Base-by-base conservation (phyloP, 2,113 vertebrate genomes). In the Dolichotis patagonum region DNA sequence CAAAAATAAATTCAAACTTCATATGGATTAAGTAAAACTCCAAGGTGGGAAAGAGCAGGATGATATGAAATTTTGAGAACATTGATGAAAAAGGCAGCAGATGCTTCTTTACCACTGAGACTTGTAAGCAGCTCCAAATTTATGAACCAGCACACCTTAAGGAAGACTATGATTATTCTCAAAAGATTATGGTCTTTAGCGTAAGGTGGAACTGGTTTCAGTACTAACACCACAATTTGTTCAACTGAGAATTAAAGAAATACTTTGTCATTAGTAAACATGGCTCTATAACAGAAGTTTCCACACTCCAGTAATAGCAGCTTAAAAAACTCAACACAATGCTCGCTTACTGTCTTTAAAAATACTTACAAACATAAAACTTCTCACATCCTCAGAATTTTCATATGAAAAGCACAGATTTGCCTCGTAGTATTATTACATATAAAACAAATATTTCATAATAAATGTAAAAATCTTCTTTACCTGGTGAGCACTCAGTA, bases 391-490 rank as follows among this genome's bases (percentile, higher is more conserved):
- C 52, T 83, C 26, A 90, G 19, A 46, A 49, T 77, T 87, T 11
- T 84, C 52, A 81, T 71, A 4, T 28, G 14, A 85, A 75, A 90
- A 56, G 43, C 38, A 62, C 20, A 41, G 6, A 60, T 92, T 78
- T 87, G 52, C 41, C 43, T 69, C n/a, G 69, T 49, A 2, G 30
- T 60, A 1, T 78, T 90, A 87, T 69, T 19, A 69, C 5, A 65
- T 46, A 81, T 28, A 88, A 80, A 49, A 84, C n/a, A 56, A 54
- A 80, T 32, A 67, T 91, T 95, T 85, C 52, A 75, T 80, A 83
- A 89, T 85, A 22, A 94, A 85, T 85, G 5, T 54, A 85, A 88
- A 88, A 89, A 62, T n/a, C 7, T 73, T 65, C 13, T 75, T 91
- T 43, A 85, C 38, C 22, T 58, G 35, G 28, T 24, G 52, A 38